Evolutionary conservation across 2,113 vertebrate species (phyloP).

Genomic region (Octodon degus): DNA sequence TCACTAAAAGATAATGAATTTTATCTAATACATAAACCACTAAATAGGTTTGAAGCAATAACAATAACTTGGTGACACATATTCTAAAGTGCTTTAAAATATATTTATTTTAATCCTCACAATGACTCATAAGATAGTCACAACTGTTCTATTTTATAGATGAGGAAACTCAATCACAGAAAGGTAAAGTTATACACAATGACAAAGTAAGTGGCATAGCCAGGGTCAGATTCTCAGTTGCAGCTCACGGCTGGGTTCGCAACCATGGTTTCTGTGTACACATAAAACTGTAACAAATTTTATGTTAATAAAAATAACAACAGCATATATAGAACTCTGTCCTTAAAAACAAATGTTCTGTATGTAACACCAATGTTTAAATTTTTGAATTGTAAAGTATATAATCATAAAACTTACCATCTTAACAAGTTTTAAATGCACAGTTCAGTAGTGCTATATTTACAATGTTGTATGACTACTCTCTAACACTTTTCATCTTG

Average conservation of each 20-base stretch:
- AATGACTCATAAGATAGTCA: neutral
- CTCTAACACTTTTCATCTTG: neutral
- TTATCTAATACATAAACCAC: constrained; percentile 32
- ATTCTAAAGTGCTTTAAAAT: neutral
- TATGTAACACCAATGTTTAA: neutral
- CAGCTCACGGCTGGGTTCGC: constrained; percentile 2
- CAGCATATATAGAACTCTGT: neutral
- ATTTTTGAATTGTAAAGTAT: constrained; percentile 3
- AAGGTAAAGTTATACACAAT: neutral
- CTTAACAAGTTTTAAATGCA: neutral
- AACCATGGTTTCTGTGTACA: neutral
- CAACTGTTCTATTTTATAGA: neutral
- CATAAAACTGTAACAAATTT: neutral
- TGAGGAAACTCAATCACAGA: neutral
- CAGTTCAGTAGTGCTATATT: neutral
- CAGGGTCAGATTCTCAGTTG: constrained; percentile 35
- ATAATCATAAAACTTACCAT: constrained; percentile 2
- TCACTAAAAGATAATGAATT: constrained; percentile 39
- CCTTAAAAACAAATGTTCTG: neutral
- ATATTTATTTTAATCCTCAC: constrained; percentile 42
- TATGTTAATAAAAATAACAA: neutral
- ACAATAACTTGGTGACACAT: neutral
- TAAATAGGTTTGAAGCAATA: neutral
- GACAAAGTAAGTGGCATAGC: neutral
- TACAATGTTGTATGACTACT: neutral